A percentile compares a stretch with the other conserved stretches of the same genome.
Evolutionary conservation across 2,113 vertebrate species (phyloP).

Genomic region (Carassius carassius): DNA sequence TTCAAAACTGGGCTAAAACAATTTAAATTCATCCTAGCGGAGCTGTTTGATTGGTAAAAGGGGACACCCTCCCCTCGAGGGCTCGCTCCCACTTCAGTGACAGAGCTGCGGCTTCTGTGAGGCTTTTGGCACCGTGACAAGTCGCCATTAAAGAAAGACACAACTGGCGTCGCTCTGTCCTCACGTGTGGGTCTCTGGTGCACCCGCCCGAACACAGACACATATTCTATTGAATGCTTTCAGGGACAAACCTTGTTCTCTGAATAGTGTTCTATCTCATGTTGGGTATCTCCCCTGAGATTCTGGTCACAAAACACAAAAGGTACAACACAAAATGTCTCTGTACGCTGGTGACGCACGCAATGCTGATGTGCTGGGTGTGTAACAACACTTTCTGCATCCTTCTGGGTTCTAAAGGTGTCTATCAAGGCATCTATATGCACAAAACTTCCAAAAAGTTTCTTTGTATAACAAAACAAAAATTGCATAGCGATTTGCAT

Average conservation of each 20-base stretch:
- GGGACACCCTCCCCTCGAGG: constrained; percentile 29
- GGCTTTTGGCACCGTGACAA: constrained; percentile 35
- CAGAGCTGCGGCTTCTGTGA: constrained; percentile 54
- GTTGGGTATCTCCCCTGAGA: neutral
- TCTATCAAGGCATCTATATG: neutral
- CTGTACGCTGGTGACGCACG: neutral
- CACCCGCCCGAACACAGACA: constrained; percentile 4
- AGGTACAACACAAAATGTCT: neutral
- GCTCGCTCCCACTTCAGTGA: constrained; percentile 28
- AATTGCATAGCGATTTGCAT: too few relatives aligned
- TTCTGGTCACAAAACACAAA: neutral
- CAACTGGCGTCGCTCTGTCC: constrained; percentile 19
- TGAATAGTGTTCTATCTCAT: constrained; percentile 20
- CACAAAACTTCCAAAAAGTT: too few relatives aligned
- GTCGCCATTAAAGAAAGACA: constrained; percentile 21
- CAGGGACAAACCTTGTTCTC: neutral
- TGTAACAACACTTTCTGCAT: neutral
- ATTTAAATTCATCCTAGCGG: constrained; percentile 29
- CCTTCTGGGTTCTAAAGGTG: neutral
- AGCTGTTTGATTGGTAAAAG: constrained; percentile 23
- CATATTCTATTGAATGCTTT: constrained; percentile 5
- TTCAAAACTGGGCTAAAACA: constrained; percentile 10
- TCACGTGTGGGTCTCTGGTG: neutral
- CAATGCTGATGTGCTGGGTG: neutral
- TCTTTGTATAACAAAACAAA: too few relatives aligned